A percentile compares a stretch with the other conserved stretches of the same genome.
Conservation (phyloP, 2,113 vertebrate species). For the Helogale parvula region DNA sequence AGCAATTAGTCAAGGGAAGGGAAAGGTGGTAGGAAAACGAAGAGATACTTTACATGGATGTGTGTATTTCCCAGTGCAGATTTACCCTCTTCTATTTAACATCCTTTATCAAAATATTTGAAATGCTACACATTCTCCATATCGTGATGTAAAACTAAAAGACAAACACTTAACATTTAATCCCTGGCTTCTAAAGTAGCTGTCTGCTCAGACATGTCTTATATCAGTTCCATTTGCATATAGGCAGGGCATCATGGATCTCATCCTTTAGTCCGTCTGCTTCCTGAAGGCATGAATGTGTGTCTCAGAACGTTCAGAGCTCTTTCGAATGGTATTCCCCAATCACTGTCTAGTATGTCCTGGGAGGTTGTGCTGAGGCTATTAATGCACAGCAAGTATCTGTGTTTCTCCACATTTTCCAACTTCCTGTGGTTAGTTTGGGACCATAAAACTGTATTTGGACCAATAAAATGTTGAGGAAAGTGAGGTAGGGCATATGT, state of each 20-base stretch:
- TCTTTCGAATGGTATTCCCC: not conserved
- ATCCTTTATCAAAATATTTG: constrained; percentile 3
- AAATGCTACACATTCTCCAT: constrained; percentile 10
- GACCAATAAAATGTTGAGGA: not conserved
- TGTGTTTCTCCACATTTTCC: not conserved
- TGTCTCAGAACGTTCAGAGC: not conserved
- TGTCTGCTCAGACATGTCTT: not conserved
- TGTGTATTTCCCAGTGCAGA: not conserved
- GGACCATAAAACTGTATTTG: not conserved
- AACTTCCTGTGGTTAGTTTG: not conserved
- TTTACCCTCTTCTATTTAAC: constrained; percentile 13
- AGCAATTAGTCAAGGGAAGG: not conserved
- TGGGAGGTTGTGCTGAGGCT: not conserved
- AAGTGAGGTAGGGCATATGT: not conserved
- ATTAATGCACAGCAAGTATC: not conserved
- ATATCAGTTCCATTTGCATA: not conserved
- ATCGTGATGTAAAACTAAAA: constrained; percentile 34
- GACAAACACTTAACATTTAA: constrained; percentile 43
- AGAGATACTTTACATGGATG: not conserved
- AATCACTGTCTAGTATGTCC: not conserved
- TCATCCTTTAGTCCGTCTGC: not conserved
- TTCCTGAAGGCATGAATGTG: not conserved
- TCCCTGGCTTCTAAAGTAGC: not conserved
- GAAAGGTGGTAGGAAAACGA: not conserved
- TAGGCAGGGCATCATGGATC: not conserved